Evolutionary conservation across 1,140 invertebrate species (phyloP).

Genomic region (Pinna nobilis): DNA sequence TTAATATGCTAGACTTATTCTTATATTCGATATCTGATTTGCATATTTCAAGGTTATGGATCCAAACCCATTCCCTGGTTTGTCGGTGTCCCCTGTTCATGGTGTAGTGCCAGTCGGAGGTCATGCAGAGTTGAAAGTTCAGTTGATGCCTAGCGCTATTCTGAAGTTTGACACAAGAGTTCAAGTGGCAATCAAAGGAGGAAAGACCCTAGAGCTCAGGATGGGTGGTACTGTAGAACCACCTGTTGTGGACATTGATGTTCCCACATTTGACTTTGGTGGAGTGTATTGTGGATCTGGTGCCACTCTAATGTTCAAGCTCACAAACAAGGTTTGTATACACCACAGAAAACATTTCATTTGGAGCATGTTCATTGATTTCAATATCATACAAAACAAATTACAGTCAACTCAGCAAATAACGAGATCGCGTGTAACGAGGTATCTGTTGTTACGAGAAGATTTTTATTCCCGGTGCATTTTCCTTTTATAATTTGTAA

Average conservation of each 20-base stretch:
- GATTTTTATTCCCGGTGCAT: too few relatives aligned
- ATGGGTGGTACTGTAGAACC: conserved; percentile 73
- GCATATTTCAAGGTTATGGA: conserved; percentile 71
- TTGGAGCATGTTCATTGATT: too few relatives aligned
- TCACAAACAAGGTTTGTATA: conserved; percentile 72
- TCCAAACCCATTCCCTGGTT: conserved; percentile 71
- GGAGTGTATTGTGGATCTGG: conserved; percentile 72
- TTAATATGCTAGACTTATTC: too few relatives aligned
- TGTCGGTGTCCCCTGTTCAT: conserved; percentile 68
- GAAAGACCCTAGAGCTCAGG: conserved; percentile 69
- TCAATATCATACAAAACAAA: too few relatives aligned
- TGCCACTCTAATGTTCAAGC: conserved; percentile 61
- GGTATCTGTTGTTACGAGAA: too few relatives aligned
- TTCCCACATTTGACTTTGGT: conserved; percentile 71
- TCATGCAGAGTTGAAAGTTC: conserved; percentile 64
- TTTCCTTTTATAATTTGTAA: too few relatives aligned
- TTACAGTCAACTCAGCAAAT: too few relatives aligned
- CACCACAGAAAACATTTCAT: too few relatives aligned
- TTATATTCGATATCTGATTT: too few relatives aligned
- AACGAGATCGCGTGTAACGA: too few relatives aligned
- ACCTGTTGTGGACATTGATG: conserved; percentile 71
- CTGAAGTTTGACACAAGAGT: conserved; percentile 74
- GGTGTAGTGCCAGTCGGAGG: conserved; percentile 73
- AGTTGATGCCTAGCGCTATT: conserved; percentile 69
- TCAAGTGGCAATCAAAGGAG: conserved; percentile 69